Conservation (phyloP, 1,140 invertebrate genomes). For the Drosophila kikkawai region DNA sequence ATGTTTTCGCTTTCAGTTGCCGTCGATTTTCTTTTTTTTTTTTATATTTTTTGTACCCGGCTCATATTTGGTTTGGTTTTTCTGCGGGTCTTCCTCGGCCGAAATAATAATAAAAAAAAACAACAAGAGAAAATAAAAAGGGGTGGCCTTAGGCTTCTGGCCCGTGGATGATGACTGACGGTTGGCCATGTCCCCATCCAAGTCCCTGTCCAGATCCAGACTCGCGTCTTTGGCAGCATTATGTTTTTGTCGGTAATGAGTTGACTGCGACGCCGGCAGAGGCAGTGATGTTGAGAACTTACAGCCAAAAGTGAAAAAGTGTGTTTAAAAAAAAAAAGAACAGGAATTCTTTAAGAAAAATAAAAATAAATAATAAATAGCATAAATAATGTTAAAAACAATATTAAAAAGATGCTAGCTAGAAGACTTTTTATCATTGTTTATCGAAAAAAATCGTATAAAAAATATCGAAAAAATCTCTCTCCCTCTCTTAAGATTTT, state of each 20-base stretch:
- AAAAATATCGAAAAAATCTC: too few relatives aligned
- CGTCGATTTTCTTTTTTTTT: conserved; percentile 20
- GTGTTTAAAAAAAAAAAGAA: too few relatives aligned
- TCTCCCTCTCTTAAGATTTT: too few relatives aligned
- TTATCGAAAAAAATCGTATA: too few relatives aligned
- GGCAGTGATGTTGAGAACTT: conserved; percentile 2
- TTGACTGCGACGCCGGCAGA: conserved; percentile 26
- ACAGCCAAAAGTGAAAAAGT: neutral
- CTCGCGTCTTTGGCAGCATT: conserved; percentile 44
- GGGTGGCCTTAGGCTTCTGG: conserved; percentile 45
- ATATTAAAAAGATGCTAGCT: too few relatives aligned
- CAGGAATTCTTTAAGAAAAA: neutral
- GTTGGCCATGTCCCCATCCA: conserved; percentile 23
- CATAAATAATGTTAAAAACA: too few relatives aligned
- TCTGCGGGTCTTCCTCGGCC: conserved; percentile 56
- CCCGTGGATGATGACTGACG: conserved; percentile 32
- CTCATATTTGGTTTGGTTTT: conserved; percentile 50
- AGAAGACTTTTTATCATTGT: too few relatives aligned
- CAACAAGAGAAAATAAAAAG: conserved; percentile 27
- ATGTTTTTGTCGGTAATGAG: conserved; percentile 49
- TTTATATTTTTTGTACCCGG: neutral
- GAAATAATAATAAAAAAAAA: neutral
- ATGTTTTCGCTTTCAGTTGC: conserved; percentile 68
- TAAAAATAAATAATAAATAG: neutral
- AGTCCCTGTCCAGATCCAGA: conserved; percentile 43